Conservation (phyloP, 2,113 vertebrate genomes). For the Pygoscelis antarcticus region DNA sequence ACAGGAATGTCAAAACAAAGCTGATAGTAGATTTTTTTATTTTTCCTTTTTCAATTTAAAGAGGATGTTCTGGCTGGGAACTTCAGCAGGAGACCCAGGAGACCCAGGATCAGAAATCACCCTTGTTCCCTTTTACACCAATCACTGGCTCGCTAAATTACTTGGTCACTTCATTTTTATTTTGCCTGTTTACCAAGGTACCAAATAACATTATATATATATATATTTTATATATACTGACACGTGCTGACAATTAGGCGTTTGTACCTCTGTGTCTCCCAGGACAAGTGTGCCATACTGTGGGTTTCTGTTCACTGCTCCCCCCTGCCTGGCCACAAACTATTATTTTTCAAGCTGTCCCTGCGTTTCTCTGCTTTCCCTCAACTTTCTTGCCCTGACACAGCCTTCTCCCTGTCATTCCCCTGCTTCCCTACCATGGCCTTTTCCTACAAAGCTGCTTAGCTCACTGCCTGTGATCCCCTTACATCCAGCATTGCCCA, state of each 20-base stretch:
- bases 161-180: background rate
- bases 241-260: background rate
- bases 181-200: background rate
- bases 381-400: background rate
- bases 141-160: background rate
- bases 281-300: background rate
- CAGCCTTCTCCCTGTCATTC: background rate
- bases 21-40: background rate
- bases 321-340: background rate
- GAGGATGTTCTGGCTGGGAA: background rate
- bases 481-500: fast-evolving
- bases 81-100: background rate
- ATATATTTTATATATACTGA: fast-evolving
- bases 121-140: background rate
- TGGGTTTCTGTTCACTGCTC: background rate
- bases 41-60: background rate
- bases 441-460: background rate
- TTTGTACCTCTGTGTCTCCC: background rate
- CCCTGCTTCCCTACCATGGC: background rate
- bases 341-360: background rate
- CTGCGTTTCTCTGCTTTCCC: background rate
- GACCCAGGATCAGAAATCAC: background rate
- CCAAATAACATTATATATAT: background rate
- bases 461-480: background rate
- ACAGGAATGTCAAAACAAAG: background rate